These are phyloP conservation scores for Chromis chromis DNA, from an alignment of 2,797 vertebrate genomes.

Conservation along the genomic window DNA sequence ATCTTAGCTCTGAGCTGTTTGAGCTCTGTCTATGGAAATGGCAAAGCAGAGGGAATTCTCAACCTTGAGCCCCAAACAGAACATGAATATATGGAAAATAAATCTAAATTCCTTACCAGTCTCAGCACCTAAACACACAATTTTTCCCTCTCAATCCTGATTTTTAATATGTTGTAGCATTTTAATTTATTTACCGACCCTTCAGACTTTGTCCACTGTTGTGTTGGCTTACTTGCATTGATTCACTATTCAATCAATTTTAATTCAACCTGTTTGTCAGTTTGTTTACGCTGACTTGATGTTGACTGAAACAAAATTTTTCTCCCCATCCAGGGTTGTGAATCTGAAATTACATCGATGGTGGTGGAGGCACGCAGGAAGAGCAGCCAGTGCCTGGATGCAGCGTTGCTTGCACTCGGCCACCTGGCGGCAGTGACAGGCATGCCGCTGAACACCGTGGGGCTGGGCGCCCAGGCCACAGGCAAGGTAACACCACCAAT, in stretches of 20 bases:
- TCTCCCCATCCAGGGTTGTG: constrained; percentile 87
- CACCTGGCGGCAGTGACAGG: constrained; percentile 86
- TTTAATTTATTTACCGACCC: constrained; percentile 75
- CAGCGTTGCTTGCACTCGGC: constrained; percentile 78
- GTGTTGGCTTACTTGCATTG: constrained; percentile 57
- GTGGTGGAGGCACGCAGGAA: constrained; percentile 90
- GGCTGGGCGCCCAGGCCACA: constrained; percentile 63
- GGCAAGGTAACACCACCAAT: constrained; percentile 69
- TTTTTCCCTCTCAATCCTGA: constrained; percentile 49
- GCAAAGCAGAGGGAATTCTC: constrained; percentile 78
- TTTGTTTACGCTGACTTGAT: constrained; percentile 50
- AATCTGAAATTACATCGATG: constrained; percentile 94
- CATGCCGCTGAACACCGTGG: constrained; percentile 76
- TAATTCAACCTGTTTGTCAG: constrained; percentile 49
- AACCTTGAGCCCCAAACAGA: constrained; percentile 82
- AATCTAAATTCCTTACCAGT: constrained; percentile 75
- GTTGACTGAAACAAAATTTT: constrained; percentile 34
- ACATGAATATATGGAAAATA: constrained; percentile 83
- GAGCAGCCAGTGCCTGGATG: constrained; percentile 82
- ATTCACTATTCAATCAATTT: constrained; percentile 68
- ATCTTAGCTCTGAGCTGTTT: constrained; percentile 84
- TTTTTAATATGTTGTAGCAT: constrained; percentile 56
- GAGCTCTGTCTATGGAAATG: constrained; percentile 80
- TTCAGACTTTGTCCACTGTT: constrained; percentile 58
- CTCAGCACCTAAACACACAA: constrained; percentile 69